Conservation (phyloP, 2,888 invertebrate genomes). For the Cantharis lateralis region DNA sequence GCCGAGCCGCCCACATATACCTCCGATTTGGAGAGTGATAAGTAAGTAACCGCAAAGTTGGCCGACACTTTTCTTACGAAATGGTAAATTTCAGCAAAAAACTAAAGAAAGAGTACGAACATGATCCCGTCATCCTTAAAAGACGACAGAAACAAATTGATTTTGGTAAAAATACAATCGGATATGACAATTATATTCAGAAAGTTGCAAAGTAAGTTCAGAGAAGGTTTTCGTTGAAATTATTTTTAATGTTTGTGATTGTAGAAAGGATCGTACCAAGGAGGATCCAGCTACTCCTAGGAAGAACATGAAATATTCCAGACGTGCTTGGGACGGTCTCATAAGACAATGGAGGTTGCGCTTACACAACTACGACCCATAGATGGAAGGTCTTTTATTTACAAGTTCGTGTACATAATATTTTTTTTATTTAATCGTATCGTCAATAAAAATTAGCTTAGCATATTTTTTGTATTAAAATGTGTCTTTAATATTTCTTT, state of each 20-base stretch:
- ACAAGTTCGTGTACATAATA: not conserved
- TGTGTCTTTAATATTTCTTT: too few relatives aligned
- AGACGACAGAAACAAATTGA: constrained; percentile 92
- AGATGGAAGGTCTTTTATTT: not conserved
- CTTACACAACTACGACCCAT: constrained; percentile 78
- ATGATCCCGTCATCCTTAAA: constrained; percentile 70
- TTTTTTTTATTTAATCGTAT: too few relatives aligned
- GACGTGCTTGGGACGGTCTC: constrained; percentile 91
- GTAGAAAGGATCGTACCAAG: constrained; percentile 64
- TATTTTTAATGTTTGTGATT: constrained; percentile 37
- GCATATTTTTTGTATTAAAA: too few relatives aligned
- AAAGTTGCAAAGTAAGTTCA: constrained; percentile 70
- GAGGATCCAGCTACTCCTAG: constrained; percentile 90
- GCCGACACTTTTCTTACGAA: not conserved
- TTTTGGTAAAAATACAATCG: constrained; percentile 91
- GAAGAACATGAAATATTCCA: constrained; percentile 83
- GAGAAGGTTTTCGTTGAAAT: not conserved
- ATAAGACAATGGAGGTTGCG: constrained; percentile 85
- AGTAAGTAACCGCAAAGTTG: not conserved
- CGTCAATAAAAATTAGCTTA: too few relatives aligned
- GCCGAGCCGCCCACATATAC: not conserved
- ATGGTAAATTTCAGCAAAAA: not conserved
- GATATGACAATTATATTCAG: constrained; percentile 77
- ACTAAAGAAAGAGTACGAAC: constrained; percentile 62
- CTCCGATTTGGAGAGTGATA: not conserved